These are phyloP conservation scores for Ferdinandea cuprea DNA, from an alignment of 2,888 invertebrate genomes.

Conservation along the genomic window DNA sequence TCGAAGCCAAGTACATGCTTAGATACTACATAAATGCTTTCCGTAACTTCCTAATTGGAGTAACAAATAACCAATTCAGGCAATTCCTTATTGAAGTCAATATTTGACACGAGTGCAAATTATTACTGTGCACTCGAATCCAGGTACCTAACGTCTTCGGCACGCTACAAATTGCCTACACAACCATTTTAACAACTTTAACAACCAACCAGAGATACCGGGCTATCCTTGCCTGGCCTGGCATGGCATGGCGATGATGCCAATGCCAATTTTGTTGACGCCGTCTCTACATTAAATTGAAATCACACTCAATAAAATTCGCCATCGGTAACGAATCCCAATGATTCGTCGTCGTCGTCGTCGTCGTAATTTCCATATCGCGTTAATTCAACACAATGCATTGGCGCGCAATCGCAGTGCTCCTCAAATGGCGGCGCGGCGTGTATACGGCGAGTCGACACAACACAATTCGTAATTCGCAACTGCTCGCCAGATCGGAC, in stretches of 20 bases:
- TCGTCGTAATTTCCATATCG: conserved; percentile 71
- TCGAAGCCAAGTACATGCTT: conserved; percentile 5
- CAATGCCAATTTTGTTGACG: conserved; percentile 68
- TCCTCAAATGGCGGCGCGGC: background rate
- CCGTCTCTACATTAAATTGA: conserved; percentile 69
- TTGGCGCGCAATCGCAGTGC: conserved; percentile 18
- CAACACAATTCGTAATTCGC: too few relatives aligned
- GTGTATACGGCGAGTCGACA: conserved; percentile 7
- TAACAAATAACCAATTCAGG: conserved; percentile 71
- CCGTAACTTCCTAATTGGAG: conserved; percentile 69
- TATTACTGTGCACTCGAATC: conserved; percentile 38
- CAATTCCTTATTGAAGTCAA: conserved; percentile 68
- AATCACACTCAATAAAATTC: conserved; percentile 72
- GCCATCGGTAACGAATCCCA: conserved; percentile 67
- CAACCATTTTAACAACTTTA: conserved; percentile 48
- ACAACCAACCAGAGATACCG: conserved; percentile 30
- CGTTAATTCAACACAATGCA: conserved; percentile 63
- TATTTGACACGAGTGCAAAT: conserved; percentile 68
- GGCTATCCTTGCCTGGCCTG: background rate
- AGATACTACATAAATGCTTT: conserved; percentile 59
- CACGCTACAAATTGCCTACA: conserved; percentile 69
- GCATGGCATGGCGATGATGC: conserved; percentile 49
- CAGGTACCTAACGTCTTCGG: conserved; percentile 25
- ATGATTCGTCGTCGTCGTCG: conserved; percentile 47
- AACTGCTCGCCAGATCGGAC: conserved; percentile 32